Evolutionary conservation across 2,113 vertebrate species (phyloP).

Genomic region (Parotia lawesii): DNA sequence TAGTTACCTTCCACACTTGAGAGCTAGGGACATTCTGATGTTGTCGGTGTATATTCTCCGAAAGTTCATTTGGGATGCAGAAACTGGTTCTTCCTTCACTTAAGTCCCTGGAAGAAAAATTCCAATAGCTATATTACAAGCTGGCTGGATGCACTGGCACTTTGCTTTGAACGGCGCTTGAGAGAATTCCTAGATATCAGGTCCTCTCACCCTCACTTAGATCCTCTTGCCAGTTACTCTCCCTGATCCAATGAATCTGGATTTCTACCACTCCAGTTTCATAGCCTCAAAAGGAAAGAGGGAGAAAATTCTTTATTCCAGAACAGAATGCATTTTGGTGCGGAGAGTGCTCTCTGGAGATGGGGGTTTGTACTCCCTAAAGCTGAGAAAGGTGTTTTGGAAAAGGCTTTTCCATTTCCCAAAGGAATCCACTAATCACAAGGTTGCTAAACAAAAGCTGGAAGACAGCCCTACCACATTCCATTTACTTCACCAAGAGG

Average conservation of each 20-base stretch:
- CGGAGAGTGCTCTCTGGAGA: background rate
- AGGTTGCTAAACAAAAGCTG: background rate
- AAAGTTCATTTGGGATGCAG: background rate
- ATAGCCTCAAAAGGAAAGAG: background rate
- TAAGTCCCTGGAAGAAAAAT: background rate
- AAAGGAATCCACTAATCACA: background rate
- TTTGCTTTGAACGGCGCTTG: background rate
- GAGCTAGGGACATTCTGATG: background rate
- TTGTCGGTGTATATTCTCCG: background rate
- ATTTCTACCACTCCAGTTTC: background rate
- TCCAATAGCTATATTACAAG: background rate
- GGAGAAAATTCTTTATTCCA: background rate
- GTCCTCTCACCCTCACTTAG: background rate
- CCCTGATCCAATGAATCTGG: background rate
- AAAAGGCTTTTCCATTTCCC: background rate
- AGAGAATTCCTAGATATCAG: background rate
- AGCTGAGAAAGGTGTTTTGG: background rate
- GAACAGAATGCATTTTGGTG: background rate
- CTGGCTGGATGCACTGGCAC: background rate
- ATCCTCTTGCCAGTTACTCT: background rate
- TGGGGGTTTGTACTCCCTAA: background rate
- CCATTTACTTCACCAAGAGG: background rate
- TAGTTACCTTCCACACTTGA: background rate
- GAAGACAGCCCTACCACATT: background rate
- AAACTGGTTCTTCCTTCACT: background rate